A percentile compares a stretch with the other conserved stretches of the same genome.
Evolutionary conservation across 2,113 vertebrate species (phyloP).

Genomic region (Ptilonorhynchus violaceus): DNA sequence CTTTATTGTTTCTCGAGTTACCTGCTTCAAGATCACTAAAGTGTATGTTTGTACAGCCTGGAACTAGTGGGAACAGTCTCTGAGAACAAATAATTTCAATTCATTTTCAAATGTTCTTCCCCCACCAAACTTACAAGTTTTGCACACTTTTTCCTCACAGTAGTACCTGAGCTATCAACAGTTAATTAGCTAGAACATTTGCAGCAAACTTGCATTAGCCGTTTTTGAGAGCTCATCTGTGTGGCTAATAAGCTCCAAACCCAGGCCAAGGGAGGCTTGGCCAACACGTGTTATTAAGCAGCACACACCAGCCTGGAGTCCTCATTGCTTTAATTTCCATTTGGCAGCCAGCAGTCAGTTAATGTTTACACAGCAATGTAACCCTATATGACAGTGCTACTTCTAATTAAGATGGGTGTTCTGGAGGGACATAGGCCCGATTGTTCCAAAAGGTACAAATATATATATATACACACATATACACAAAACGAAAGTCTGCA

Average conservation of each 20-base stretch:
- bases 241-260: not conserved
- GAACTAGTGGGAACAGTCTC: not conserved
- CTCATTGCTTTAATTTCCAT: conserved; percentile 32
- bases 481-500: not conserved
- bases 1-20: not conserved
- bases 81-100: not conserved
- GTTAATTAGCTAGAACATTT: not conserved
- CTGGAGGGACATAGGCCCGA: not conserved
- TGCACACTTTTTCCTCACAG: not conserved
- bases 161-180: not conserved
- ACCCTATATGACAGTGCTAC: not conserved
- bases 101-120: not conserved
- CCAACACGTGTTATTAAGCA: not conserved
- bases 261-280: not conserved
- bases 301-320: not conserved
- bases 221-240: not conserved
- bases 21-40: not conserved
- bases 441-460: not conserved
- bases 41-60: not conserved
- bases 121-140: not conserved
- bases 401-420: not conserved
- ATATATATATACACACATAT: fast-evolving
- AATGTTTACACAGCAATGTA: conserved; percentile 28
- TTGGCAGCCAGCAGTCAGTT: not conserved
- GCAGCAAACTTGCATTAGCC: not conserved